Evolutionary conservation across 2,888 invertebrate species (phyloP), one percentile per base, ranked within the genome.

Genomic region (Branchipolynoe longqiensis): DNA sequence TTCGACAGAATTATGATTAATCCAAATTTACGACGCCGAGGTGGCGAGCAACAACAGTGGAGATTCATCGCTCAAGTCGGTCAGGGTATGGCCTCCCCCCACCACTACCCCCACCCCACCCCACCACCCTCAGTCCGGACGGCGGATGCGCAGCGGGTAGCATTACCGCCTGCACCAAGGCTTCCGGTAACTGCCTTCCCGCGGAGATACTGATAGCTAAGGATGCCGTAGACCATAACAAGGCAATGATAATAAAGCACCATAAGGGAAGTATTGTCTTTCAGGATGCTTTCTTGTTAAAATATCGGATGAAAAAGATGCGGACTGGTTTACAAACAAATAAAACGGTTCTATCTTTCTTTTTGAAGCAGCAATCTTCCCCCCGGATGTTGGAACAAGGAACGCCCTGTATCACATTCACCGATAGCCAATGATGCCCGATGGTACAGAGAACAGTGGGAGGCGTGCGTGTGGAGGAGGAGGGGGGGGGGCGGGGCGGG

Each of bases 371-470:
- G 36, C 14, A 31, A 31, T 14, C 62, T 62, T 62, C 31, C n/a
- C n/a, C n/a, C 62, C 62, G 62, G 62, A 28, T 62, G 62, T 6
- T 25, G 31, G 25, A 28, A 2, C 31, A n/a, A 28, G 62, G 62
- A 62, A 31, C 31, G 62, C n/a, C n/a, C 31, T 62, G 25, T 62
- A 62, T 62, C 62, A 62, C 62, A 31, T 62, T 62, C 62, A n/a
- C 62, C 62, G 12, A 1, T 31, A 4, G n/a, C 56, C 56, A 22
- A 1, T 62, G 22, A 14, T 62, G 62, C 36, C 31, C 33, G 69
- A 69, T n/a, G n/a, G n/a, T n/a, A n/a, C n/a, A 69, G 38, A 31
- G 38, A 38, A 69, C 69, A 69, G 38, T 36, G 69, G 38, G 36
- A 4, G 33, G 78, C n/a, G n/a, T n/a, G n/a, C n/a, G n/a, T n/a